Evolutionary conservation across 2,797 vertebrate species (phyloP), one percentile per base, ranked within the genome.

Genomic region (Clarias fuscus): DNA sequence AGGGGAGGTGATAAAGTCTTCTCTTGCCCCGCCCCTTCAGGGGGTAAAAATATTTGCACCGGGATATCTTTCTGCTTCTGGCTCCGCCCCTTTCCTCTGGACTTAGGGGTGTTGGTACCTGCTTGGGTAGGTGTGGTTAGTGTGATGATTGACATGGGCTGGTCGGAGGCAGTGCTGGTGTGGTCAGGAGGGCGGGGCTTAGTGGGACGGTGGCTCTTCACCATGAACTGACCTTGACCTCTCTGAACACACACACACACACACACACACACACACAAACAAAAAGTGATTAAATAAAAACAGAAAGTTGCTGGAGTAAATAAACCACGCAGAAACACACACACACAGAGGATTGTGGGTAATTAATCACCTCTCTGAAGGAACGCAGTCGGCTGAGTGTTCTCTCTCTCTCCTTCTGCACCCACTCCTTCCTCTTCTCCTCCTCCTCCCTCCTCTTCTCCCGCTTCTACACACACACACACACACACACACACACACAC

Each of bases 351-450:
- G 62, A 83, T 70, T 77, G n/a, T 82, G 71, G 82, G 82, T 82
- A 73, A 79, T 73, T 40, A 77, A 75, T 79, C 95, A 96, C 98
- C 95, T 97, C 96, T 93, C 96, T 97, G 93, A 97, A 99, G 65
- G 96, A 94, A 91, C 96, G 95, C 87, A 99, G 93, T 90, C 98
- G 95, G 70, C 94, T 96, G 90, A 99, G 95, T 2, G 98, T 98
- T 93, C 97, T 99, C 91, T 98, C 96, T 78, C 97, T 95, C 92
- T 99, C 97, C 86, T 94, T 94, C 92, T 96, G 96, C 90, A 99
- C 95, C 97, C 97, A 99, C 86, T 96, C 93, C 89, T 97, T 97
- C 90, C 96, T 97, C 95, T 92, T 95, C 90, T 95, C 94, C 84
- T 97, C 96, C 80, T 99, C 97, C 83, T 97, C 96, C 93, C 95